These are phyloP conservation scores for Andrena dorsata DNA, from an alignment of 2,888 invertebrate species.

Conservation along the genomic window DNA sequence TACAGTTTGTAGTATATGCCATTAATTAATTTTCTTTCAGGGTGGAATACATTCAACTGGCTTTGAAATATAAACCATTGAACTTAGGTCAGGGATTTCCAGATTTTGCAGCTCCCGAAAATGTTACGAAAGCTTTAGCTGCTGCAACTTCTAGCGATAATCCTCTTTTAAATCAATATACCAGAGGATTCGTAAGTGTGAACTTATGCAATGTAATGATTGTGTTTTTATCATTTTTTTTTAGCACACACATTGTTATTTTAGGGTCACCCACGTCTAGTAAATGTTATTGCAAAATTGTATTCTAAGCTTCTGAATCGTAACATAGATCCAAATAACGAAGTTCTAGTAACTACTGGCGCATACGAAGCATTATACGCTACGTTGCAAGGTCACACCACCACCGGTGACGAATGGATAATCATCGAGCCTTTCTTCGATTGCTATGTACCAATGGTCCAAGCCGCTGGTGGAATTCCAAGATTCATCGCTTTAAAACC, in stretches of 20 bases:
- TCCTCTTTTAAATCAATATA: conserved; percentile 95
- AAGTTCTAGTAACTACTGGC: conserved; percentile 95
- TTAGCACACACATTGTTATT: conserved; percentile 69
- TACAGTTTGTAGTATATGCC: not conserved
- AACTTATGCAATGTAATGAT: not conserved
- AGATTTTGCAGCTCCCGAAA: conserved; percentile 94
- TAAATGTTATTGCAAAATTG: conserved; percentile 93
- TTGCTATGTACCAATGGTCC: conserved; percentile 98
- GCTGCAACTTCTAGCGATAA: conserved; percentile 89
- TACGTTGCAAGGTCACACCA: conserved; percentile 94
- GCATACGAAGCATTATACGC: conserved; percentile 98
- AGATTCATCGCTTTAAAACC: conserved; percentile 95
- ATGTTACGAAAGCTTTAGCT: conserved; percentile 92
- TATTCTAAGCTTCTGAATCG: conserved; percentile 92
- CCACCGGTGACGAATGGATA: conserved; percentile 95
- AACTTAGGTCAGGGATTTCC: conserved; percentile 99
- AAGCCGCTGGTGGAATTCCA: conserved; percentile 93
- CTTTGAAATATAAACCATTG: conserved; percentile 93
- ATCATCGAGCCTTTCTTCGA: conserved; percentile 99
- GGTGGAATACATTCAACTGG: conserved; percentile 96
- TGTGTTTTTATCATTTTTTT: not conserved
- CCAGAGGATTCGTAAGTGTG: conserved; percentile 94
- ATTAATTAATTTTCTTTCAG: conserved; percentile 85
- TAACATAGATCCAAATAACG: conserved; percentile 93
- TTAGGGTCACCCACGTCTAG: conserved; percentile 96